Base-by-base conservation (phyloP, 2,113 vertebrate species). In the Passer domesticus region DNA sequence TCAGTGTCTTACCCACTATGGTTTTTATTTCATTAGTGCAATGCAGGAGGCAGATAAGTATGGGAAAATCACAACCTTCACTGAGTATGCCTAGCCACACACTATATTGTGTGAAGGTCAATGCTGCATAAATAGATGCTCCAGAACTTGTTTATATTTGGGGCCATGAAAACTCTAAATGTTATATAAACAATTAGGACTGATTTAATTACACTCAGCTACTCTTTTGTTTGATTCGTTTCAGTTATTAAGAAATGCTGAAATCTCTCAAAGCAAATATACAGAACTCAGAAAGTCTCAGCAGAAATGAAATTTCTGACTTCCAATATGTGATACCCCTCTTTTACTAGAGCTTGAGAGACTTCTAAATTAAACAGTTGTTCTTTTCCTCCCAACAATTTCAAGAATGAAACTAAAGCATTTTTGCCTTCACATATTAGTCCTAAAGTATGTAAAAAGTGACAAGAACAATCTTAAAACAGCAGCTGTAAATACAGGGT, bases 161-260 rank as follows among this genome's bases (percentile, higher is more conserved):
- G 24, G 33, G 41, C 56, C 41, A 27, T 35, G 55, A 92, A 90
- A 94, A 87, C 20, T 56, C 16, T 67, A 90, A 93, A 85, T 73
- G 62, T 33, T 91, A 49, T 27, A 47, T 68, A 87, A 94, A 95
- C 39, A 84, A 77, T 90, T 72, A 85, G 22, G 53, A 72, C 50
- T 94, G n/a, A 79, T 94, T 90, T 89, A 92, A 94, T 95, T 81
- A 92, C 27, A 35, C 70, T 88, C 64, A 72, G 59, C 58, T 25
- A 17, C 22, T 63, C 82, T 13, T 83, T 78, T 76, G 30, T 83
- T 90, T 92, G 41, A 43, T 73, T 89, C 9, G 25, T 91, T 93
- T 94, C 33, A 79, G 76, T 87, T 89, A 91, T 82, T 94, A 81
- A 96, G 74, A 87, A 91, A 76, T 88, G 15, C 31, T 77, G 53